phyloP scores from a whole-genome alignment of 2,888 invertebrate species.

The Cenopis cana region DNA sequence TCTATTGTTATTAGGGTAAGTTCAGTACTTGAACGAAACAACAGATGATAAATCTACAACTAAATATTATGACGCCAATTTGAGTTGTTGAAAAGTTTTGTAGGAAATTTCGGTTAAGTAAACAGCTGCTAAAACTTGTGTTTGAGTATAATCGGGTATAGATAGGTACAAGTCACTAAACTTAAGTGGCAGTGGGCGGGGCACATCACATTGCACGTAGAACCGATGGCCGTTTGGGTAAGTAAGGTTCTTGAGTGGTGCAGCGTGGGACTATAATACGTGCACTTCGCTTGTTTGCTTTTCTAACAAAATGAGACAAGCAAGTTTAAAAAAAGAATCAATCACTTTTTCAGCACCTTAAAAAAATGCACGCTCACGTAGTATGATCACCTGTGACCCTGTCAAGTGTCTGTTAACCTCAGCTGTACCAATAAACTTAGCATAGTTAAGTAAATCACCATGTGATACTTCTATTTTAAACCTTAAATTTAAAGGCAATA shows the following conservation, averaged over 20 bases:
- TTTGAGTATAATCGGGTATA: not conserved
- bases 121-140: not conserved
- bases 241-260: no score
- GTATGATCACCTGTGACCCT: not conserved
- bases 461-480: not conserved
- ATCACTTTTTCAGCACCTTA: not conserved
- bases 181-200: no score
- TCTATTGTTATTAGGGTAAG: not conserved
- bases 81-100: not conserved
- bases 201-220: no score
- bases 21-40: not conserved
- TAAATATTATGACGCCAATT: not conserved
- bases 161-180: no score
- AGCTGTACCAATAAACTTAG: not conserved
- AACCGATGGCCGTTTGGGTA: no score
- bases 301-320: no score
- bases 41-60: not conserved
- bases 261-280: no score
- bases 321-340: not conserved
- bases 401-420: slow-evolving; percentile 16
- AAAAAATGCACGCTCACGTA: not conserved
- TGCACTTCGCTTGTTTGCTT: no score
- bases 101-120: not conserved
- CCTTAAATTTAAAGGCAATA: not conserved
- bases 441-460: not conserved